phyloP scores from a whole-genome alignment of 2,888 invertebrate species.

The Protonemura montana region DNA sequence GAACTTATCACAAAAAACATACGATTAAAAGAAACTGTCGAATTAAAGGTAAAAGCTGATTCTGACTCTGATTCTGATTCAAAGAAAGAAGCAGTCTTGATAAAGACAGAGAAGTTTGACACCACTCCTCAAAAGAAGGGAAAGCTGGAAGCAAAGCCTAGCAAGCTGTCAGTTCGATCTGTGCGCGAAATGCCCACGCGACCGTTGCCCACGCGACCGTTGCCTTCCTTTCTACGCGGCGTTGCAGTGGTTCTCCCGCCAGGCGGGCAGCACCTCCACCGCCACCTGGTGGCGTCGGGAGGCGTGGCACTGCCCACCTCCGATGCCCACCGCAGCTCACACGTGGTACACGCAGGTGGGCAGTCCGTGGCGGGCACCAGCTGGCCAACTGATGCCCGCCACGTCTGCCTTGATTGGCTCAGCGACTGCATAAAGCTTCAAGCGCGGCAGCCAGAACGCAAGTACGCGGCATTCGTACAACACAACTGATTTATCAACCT shows the following conservation, averaged over 20 bases:
- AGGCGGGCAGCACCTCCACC: neutral
- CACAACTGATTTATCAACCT: neutral
- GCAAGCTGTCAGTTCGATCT: too few species aligned
- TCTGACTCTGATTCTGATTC: too few species aligned
- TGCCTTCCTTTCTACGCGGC: neutral
- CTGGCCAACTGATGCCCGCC: conserved; percentile 39
- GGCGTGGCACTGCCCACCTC: neutral
- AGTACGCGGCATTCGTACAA: conserved; percentile 52
- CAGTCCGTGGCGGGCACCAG: neutral
- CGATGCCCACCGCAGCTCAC: neutral
- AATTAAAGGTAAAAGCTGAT: too few species aligned
- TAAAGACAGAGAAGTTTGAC: too few species aligned
- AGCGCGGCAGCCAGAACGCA: conserved; percentile 54
- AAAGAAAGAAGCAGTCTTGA: too few species aligned
- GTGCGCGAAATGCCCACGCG: too few species aligned
- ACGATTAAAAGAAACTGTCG: too few species aligned
- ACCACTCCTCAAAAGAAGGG: too few species aligned
- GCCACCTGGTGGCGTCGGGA: neutral
- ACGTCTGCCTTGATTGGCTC: conserved; percentile 59
- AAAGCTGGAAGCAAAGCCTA: too few species aligned
- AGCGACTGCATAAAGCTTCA: conserved; percentile 58
- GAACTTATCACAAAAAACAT: too few species aligned
- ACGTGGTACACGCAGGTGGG: neutral
- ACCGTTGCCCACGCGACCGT: neutral
- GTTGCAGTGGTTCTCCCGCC: neutral